Evolutionary conservation across 1,140 invertebrate genomes (phyloP).

Genomic region (Pseudoatta argentina): DNA sequence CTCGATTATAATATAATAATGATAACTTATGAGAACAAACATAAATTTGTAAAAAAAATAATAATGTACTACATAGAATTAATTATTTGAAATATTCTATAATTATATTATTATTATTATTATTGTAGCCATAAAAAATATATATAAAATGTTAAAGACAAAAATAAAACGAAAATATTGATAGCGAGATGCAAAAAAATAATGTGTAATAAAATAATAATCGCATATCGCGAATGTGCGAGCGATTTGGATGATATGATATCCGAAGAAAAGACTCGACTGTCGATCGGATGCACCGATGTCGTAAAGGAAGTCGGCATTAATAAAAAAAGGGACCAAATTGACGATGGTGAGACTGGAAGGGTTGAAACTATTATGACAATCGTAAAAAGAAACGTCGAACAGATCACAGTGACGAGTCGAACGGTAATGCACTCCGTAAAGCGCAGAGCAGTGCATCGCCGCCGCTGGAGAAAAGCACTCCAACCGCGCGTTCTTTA

Average conservation of each 20-base stretch:
- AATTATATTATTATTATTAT: not conserved
- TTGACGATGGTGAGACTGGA: not conserved
- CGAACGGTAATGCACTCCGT: conserved; percentile 24
- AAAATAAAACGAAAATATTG: not conserved
- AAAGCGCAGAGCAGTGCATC: conserved; percentile 44
- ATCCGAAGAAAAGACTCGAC: conserved; percentile 8
- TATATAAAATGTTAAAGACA: not conserved
- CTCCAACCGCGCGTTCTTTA: conserved; percentile 51
- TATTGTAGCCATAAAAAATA: not conserved
- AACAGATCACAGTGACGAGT: conserved; percentile 44
- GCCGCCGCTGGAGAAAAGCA: conserved; percentile 27
- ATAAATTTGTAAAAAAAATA: not conserved
- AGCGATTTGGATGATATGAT: conserved; percentile 12
- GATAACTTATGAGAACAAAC: not conserved
- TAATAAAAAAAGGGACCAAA: conserved; percentile 25
- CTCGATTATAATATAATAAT: too few species aligned
- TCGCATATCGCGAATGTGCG: conserved; percentile 8
- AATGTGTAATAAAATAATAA: not conserved
- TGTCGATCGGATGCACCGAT: not conserved
- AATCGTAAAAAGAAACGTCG: conserved; percentile 62
- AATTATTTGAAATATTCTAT: not conserved
- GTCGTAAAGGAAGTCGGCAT: conserved; percentile 26
- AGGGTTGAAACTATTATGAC: conserved; percentile 58
- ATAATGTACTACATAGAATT: not conserved
- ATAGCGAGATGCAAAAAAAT: not conserved